Evolutionary conservation across 1,140 invertebrate genomes (phyloP).

Genomic region (Bombus consobrinus): DNA sequence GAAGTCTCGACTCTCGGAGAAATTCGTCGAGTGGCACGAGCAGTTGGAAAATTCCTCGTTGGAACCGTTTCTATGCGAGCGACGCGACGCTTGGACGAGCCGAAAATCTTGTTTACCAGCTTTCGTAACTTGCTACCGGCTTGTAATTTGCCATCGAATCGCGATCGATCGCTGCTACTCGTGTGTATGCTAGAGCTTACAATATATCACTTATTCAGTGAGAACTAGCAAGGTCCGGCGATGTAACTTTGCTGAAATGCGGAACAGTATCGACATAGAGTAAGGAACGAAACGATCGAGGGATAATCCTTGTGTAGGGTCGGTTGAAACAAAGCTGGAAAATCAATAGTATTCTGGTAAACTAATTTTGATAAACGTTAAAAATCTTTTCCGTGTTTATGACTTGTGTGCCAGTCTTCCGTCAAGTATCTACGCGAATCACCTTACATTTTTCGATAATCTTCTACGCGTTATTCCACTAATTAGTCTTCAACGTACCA

Average conservation of each 20-base stretch:
- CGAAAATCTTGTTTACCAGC: slow-evolving; percentile 14
- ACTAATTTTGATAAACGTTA: no score
- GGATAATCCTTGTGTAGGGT: background rate
- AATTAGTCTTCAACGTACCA: no score
- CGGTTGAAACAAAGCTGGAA: background rate
- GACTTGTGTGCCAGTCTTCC: no score
- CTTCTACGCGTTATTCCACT: no score
- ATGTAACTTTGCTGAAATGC: background rate
- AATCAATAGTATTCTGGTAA: background rate
- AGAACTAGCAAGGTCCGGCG: slow-evolving; percentile 5
- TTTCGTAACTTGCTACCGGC: background rate
- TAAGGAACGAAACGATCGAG: background rate
- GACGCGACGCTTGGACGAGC: background rate
- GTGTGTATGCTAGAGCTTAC: background rate
- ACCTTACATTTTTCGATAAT: no score
- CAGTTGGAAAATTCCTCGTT: background rate
- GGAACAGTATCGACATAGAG: slow-evolving; percentile 6
- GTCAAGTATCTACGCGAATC: no score
- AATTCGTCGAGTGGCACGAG: background rate
- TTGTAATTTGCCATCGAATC: background rate
- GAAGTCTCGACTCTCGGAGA: background rate
- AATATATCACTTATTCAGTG: slow-evolving; percentile 32
- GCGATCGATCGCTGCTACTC: slow-evolving; percentile 2
- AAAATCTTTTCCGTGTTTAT: no score
- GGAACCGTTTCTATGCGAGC: background rate